Base-by-base conservation (phyloP, 1,140 invertebrate species). In the Rhizoglyphus robini region DNA sequence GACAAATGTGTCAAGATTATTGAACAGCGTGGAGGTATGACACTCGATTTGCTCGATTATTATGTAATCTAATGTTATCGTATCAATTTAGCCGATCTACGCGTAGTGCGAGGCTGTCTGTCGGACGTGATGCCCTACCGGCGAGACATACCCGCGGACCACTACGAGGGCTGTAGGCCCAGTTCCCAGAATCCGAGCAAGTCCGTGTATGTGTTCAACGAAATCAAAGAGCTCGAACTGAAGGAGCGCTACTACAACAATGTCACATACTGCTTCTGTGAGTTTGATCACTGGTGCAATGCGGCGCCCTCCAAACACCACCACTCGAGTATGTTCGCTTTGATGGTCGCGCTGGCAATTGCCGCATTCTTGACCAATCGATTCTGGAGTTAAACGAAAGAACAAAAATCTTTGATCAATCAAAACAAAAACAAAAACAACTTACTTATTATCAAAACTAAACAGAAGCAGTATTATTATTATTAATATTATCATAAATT, bases 1-100 rank as follows among this genome's bases (percentile, higher is more conserved):
- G 90, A 94, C 74, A 85, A 88, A 70, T 95, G 90, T 79, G 87
- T 95, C 0, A 93, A 94, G 79, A 80, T 94, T 34, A 86, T 88
- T 67, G 89, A 94, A 76, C 80, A 80, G 63, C 88, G 88, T 83
- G 88, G 86, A 81, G 85, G 88, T 90, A 78, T 66, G 46, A 32
- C 8, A 23, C 51, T 8, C 30, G 8, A 27, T 54, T 54, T 54
- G 51, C 23, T 8, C 23, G 36, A 11, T 66, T n/a, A 18, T 63
- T 32, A 20, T 8, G 15, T 61, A 20, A 18, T 62, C 13, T 62
- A n/a, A n/a, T n/a, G n/a, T n/a, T n/a, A n/a, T n/a, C n/a, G n/a
- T n/a, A n/a, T n/a, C n/a, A n/a, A n/a, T n/a, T n/a, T 72, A 90
- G 88, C 83, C 51, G 81, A 87, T 71, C 81, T 83, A 72, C 78